Evolutionary conservation across 2,113 vertebrate species (phyloP).

Genomic region (Polypterus senegalus): DNA sequence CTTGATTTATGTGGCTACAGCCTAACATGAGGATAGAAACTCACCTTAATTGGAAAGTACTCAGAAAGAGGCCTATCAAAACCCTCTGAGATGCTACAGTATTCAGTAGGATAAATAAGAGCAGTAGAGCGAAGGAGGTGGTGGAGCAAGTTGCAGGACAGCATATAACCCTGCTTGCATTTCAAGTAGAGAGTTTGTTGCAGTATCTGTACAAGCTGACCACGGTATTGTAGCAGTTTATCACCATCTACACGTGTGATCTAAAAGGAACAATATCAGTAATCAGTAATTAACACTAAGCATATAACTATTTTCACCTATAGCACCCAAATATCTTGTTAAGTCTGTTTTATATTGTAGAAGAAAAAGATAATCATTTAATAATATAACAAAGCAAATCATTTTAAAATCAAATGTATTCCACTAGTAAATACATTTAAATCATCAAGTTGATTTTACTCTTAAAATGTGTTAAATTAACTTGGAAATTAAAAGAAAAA

Average conservation of each 20-base stretch:
- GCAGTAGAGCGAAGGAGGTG: constrained; percentile 85
- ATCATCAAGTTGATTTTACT: too few relatives aligned
- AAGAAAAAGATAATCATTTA: too few relatives aligned
- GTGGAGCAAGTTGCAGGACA: constrained; percentile 91
- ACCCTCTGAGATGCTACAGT: constrained; percentile 92
- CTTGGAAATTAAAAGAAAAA: too few relatives aligned
- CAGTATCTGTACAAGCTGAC: constrained; percentile 81
- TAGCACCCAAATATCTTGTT: too few relatives aligned
- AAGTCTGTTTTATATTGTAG: too few relatives aligned
- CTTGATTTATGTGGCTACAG: not conserved
- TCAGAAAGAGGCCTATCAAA: constrained; percentile 73
- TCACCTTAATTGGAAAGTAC: constrained; percentile 94
- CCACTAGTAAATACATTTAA: too few relatives aligned
- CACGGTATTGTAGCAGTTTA: constrained; percentile 78
- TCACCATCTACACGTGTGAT: constrained; percentile 91
- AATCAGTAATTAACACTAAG: too few relatives aligned
- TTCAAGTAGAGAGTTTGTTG: constrained; percentile 78
- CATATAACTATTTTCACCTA: too few relatives aligned
- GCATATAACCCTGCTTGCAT: constrained; percentile 92
- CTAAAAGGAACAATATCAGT: constrained; percentile 33
- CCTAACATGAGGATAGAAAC: constrained; percentile 29
- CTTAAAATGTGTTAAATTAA: too few relatives aligned
- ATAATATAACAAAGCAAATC: too few relatives aligned
- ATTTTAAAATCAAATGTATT: too few relatives aligned
- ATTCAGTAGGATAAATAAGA: constrained; percentile 91